Evolutionary conservation across 2,113 vertebrate genomes (phyloP).

Genomic region (Corvus hawaiiensis): DNA sequence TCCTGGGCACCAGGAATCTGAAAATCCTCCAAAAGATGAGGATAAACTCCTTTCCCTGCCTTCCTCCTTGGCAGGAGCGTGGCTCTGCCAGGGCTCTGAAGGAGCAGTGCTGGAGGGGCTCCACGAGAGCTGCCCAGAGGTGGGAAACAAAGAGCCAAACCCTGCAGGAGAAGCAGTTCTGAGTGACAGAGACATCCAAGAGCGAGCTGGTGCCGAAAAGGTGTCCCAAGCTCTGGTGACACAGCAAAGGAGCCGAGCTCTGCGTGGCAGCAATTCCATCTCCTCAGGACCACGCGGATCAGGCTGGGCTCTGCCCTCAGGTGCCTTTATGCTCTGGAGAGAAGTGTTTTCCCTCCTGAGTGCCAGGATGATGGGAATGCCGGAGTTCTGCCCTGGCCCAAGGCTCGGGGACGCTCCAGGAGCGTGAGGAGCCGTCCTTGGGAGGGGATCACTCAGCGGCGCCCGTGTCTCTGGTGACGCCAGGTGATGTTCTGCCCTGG

Average conservation of each 20-base stretch:
- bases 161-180: background rate
- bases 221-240: background rate
- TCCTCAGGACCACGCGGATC: background rate
- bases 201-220: background rate
- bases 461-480: background rate
- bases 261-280: background rate
- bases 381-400: background rate
- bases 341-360: background rate
- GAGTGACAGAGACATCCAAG: background rate
- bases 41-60: background rate
- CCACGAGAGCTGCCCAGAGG: background rate
- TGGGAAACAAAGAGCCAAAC: background rate
- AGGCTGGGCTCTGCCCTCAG: background rate
- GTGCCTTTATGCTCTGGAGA: background rate
- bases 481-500: conserved; percentile 26
- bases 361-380: accelerated
- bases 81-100: background rate
- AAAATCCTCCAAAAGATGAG: background rate
- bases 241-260: background rate
- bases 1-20: background rate
- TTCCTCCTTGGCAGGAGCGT: background rate
- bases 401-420: background rate
- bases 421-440: accelerated
- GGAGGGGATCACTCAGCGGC: background rate
- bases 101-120: background rate